Base-by-base conservation (phyloP, 2,797 vertebrate genomes). In the Sebastiscus tertius region DNA sequence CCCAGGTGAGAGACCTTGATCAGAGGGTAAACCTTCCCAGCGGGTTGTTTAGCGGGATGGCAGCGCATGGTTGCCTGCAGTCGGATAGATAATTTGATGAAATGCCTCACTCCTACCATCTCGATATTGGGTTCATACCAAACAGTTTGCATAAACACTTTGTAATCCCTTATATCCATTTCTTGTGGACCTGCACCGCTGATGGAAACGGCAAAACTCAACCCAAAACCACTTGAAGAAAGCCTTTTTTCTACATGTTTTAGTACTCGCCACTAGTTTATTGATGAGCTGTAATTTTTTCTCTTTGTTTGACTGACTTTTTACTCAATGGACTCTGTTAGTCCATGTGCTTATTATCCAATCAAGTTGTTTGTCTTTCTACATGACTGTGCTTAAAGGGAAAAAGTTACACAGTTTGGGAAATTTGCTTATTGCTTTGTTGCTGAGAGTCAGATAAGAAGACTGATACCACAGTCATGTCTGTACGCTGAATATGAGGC, bases 1-100 rank as follows among this genome's bases (percentile, higher is more conserved):
- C 81, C 84, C 82, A 91, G 93, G 87, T 91, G 88, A 91, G 86
- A 79, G 92, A 93, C 93, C 94, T 95, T 94, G 90, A 93, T 91
- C 85, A 73, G 88, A 92, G 93, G 93, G 87, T 90, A 87, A 84
- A 82, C 75, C 68, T 71, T 60, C 62, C 77, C 52, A 27, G n/a
- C 2, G 27, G 83, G 59, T 72, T 72, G 73, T 77, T 89, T 80
- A 24, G 71, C 65, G 46, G 70, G 75, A 79, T 59, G 66, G 75
- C 46, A 2, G 16, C 77, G 82, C 79, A 73, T 66, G 73, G 79
- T 33, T 82, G 74, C 80, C 84, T 87, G 72, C 80, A 81, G 77
- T 70, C 77, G 49, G 59, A 77, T 54, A 24, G 64, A 88, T 85
- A 56, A 83, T 83, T 75, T 85, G 27, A 87, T 82, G 71, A 65